Percentiles rank a stretch among this genome's conserved stretches.
Conservation (phyloP, 2,113 vertebrate species). For the Engraulis encrasicolus region DNA sequence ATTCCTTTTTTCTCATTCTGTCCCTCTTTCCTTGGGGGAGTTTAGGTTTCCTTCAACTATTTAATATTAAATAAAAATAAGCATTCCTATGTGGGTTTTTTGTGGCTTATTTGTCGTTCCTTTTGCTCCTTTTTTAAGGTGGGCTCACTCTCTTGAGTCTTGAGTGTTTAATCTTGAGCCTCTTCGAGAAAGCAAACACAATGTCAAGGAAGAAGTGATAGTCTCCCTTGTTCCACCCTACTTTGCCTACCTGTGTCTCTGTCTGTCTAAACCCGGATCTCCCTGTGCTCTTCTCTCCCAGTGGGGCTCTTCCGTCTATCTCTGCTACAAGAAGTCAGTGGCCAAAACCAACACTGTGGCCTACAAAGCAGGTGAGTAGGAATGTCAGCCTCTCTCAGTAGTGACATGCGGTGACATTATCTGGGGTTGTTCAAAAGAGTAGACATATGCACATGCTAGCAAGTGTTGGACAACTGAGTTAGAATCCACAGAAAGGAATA, state of each 20-base stretch:
- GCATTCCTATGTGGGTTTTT: background rate
- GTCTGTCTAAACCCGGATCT: slow-evolving; percentile 1
- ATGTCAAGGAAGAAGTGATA: background rate
- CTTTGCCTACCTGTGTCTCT: background rate
- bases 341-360: slow-evolving; percentile 96
- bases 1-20: no score
- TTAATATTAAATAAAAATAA: background rate
- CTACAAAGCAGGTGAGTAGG: slow-evolving; percentile 98
- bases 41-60: background rate
- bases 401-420: background rate
- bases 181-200: background rate
- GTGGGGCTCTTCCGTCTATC: slow-evolving; percentile 96
- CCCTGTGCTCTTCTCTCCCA: slow-evolving; percentile 64
- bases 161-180: background rate
- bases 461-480: no score
- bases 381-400: background rate
- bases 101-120: background rate
- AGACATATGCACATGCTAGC: no score
- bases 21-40: background rate
- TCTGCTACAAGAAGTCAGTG: slow-evolving; percentile 98
- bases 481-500: no score
- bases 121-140: background rate
- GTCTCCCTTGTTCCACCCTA: background rate
- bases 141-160: background rate
- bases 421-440: no score